Evolutionary conservation across 35 echinoderm and acorn worm genomes (phyloP), one percentile per base, ranked within the genome.

Genomic region (Chiridota heheva): DNA sequence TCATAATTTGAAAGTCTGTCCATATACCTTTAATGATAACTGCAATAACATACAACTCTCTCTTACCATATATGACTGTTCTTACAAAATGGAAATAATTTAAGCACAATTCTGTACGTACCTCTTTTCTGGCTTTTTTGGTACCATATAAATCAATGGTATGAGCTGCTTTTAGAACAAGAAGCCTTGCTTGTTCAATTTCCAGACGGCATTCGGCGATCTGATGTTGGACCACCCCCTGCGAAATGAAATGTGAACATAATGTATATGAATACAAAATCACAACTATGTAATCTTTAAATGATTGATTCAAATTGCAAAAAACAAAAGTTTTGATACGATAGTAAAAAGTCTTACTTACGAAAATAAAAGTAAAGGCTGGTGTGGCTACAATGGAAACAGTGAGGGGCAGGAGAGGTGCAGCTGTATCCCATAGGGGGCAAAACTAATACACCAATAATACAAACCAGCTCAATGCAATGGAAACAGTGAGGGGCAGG

Each of bases 211-310:
- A 77, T 76, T 98, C 95, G 29, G 95, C 95, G 36, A 98, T 86
- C 76, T 98, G 89, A 56, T 98, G 88, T 43, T 89, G 95, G 4
- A 98, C 59, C 28, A 98, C 95, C 43, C 89, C 89, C 95, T 98
- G 49, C 32, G 36, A 12, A 83, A 55, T 28, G 16, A 74, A 25
- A 49, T 16, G 17, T 57, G 43, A 80, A 80, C 18, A 63, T 34
- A 49, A 59, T n/a, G n/a, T n/a, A n/a, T n/a, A n/a, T n/a, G n/a
- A n/a, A n/a, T 36, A 5, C 32, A 5, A n/a, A 69, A 8, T 69
- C 7, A 69, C 40, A n/a, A 35, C 2, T 36, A 69, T 8, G 32
- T 5, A 5, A 4, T 8, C 7, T 20, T 64, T 7, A 16, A 16
- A 16, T 29, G 7, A 13, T 12, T 20, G 28, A 20, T 7, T 8